Evolutionary conservation across 2,888 invertebrate genomes (phyloP), one percentile per base, ranked within the genome.

Genomic region (Acleris cristana): DNA sequence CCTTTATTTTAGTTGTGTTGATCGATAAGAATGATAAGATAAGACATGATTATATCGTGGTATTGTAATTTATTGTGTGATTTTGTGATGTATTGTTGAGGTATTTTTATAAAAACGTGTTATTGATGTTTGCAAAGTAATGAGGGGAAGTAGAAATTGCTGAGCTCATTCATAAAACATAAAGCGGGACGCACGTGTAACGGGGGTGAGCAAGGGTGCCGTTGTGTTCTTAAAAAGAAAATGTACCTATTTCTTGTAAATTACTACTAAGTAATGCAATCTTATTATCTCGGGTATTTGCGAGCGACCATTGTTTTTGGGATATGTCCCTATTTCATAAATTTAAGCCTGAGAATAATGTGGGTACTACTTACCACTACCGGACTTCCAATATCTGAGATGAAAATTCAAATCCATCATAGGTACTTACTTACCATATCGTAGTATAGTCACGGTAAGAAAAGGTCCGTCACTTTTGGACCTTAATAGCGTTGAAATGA

Each of bases 141-240:
- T 76, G 77, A 82, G 81, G 80, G 82, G 80, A 82, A 78, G 77
- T 80, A 79, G 77, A 82, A 82, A 82, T 82, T 83, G 78, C 74
- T 78, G 74, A 80, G 79, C 84, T 85, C 84, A 86, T 86, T 86
- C 85, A 88, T 87, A 87, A 88, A 87, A 86, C 85, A 88, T 87
- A 81, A 78, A 81, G 75, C 77, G 79, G 80, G 80, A 72, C 79
- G 85, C 85, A 84, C 85, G 85, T 84, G 84, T 79, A 74, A 69
- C 72, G 65, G 71, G 74, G 65, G 64, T 65, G 80, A 80, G 79
- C 70, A 74, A 80, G 80, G 82, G 81, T 75, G 74, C 71, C 73
- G 78, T 80, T 79, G 77, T 67, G 40, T 40, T 51, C 34, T 44
- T 48, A 48, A 53, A 61, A 65, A 57, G 34, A 52, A n/a, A 30